phyloP scores from a whole-genome alignment of 2,797 vertebrate genomes.

The Pangasius djambal region DNA sequence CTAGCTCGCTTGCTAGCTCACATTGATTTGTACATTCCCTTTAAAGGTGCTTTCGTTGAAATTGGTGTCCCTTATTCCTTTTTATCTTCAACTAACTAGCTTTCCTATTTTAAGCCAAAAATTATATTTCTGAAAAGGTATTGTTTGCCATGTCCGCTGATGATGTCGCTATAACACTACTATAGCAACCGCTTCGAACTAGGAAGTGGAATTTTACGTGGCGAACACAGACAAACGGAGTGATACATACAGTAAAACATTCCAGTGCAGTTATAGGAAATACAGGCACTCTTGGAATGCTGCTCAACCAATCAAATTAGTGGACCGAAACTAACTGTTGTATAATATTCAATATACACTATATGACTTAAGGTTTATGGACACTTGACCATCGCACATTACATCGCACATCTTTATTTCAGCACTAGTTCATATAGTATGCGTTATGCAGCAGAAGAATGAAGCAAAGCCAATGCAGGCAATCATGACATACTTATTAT shows the following conservation, averaged over 20 bases:
- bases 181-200: background rate
- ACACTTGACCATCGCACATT: background rate
- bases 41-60: background rate
- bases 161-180: background rate
- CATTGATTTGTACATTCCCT: too few relatives aligned
- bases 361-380: background rate
- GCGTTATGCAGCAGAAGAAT: background rate
- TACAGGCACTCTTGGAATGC: background rate
- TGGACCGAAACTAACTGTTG: background rate
- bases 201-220: background rate
- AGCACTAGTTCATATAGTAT: background rate
- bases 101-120: background rate
- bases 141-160: background rate
- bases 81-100: background rate
- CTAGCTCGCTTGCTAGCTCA: background rate
- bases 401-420: background rate
- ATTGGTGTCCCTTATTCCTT: background rate
- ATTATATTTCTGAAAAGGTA: background rate
- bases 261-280: background rate
- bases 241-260: background rate
- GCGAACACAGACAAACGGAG: background rate
- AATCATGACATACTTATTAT: constrained; percentile 11
- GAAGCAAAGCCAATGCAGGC: background rate
- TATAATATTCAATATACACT: background rate
- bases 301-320: background rate